phyloP scores from a whole-genome alignment of 2,113 vertebrate genomes.

The Clupea harengus region DNA sequence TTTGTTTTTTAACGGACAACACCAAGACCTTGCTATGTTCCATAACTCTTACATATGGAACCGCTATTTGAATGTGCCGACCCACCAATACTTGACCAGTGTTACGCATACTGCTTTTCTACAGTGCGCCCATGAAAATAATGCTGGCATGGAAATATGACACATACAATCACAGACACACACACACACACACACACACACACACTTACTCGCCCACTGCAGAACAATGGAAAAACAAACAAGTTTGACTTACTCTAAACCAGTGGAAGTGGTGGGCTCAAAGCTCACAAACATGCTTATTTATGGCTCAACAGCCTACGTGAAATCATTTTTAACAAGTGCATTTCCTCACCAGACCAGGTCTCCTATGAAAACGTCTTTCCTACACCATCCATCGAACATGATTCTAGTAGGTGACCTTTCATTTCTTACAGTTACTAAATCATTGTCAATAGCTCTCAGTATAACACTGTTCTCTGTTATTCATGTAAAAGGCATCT shows the following conservation, averaged over 20 bases:
- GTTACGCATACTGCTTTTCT: not conserved
- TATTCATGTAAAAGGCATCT: not conserved
- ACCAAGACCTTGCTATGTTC: not conserved
- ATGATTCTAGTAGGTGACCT: not conserved
- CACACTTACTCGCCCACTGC: not conserved
- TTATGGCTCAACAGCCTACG: not conserved
- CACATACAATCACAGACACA: not conserved
- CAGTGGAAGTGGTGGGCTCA: conserved; percentile 6
- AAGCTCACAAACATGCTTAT: not conserved
- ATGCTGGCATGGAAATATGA: not conserved
- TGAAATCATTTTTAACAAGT: not conserved
- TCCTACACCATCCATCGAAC: not conserved
- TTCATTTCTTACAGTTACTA: not conserved
- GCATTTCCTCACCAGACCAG: not conserved
- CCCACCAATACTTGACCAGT: not conserved
- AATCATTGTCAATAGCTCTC: not conserved
- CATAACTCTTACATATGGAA: not conserved
- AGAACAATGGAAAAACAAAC: conserved; percentile 8
- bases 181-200: not conserved
- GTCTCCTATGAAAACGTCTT: not conserved
- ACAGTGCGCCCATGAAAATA: not conserved
- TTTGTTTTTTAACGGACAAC: not conserved
- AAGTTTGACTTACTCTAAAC: not conserved
- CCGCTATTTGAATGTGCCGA: not conserved
- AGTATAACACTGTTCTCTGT: not conserved